Percentiles rank a stretch among this genome's conserved stretches.
Conservation (phyloP, 2,113 vertebrate species). For the Sinosuthora webbiana region DNA sequence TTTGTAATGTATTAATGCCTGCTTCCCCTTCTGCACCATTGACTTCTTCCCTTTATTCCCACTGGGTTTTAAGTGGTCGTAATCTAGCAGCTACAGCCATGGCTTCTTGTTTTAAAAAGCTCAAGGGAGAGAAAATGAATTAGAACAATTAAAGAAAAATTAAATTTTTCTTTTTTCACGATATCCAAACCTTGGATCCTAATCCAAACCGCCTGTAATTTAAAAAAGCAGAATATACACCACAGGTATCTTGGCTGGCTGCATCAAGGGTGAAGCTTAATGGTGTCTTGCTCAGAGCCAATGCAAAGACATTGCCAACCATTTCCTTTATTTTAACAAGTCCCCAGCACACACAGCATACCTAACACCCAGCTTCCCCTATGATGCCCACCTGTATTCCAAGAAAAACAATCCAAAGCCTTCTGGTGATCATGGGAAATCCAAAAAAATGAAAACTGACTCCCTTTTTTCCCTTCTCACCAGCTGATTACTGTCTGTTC, state of each 20-base stretch:
- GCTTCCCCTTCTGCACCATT: not conserved
- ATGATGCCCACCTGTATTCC: not conserved
- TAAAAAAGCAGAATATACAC: conserved; percentile 21
- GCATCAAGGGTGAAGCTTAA: not conserved
- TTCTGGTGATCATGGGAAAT: not conserved
- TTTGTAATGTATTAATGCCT: not conserved
- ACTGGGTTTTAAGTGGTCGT: not conserved
- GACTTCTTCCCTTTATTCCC: not conserved
- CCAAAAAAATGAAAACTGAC: not conserved
- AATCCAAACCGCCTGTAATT: not conserved
- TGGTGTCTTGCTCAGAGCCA: not conserved
- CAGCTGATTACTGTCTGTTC: not conserved
- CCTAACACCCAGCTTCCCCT: not conserved
- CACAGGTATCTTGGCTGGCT: conserved; percentile 25
- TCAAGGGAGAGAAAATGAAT: not conserved
- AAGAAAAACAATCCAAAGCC: conserved; percentile 8
- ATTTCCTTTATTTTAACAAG: not conserved
- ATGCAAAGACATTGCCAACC: not conserved
- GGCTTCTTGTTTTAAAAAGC: not conserved
- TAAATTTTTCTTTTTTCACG: not conserved
- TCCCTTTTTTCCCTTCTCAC: not conserved
- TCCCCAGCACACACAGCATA: not conserved
- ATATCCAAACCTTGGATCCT: not conserved
- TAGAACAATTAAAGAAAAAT: not conserved
- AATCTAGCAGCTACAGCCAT: not conserved